Evolutionary conservation across 2,113 vertebrate genomes (phyloP).

Genomic region (Pedetes capensis): DNA sequence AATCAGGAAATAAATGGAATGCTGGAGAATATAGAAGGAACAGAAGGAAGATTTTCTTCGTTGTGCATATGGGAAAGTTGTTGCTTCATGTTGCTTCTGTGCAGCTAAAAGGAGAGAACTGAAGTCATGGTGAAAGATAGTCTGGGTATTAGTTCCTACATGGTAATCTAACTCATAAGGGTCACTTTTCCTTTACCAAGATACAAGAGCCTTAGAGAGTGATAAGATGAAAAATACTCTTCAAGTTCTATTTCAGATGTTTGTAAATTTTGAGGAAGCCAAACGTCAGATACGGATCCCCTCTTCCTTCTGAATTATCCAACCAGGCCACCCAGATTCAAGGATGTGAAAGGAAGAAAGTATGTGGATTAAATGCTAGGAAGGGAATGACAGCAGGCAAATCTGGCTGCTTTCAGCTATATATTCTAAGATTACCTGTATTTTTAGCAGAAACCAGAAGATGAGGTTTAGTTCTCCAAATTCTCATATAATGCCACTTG

Average conservation of each 20-base stretch:
- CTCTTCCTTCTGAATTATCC: slow-evolving; percentile 42
- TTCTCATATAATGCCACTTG: slow-evolving; percentile 6
- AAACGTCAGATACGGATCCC: neutral
- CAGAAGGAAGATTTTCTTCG: slow-evolving; percentile 46
- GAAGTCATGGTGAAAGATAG: slow-evolving; percentile 3
- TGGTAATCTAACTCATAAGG: slow-evolving; percentile 25
- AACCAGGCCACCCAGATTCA: neutral
- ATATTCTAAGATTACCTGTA: neutral
- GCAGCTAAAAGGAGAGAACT: neutral
- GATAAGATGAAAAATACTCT: slow-evolving; percentile 15
- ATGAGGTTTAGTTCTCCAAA: slow-evolving; percentile 25
- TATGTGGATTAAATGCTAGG: neutral
- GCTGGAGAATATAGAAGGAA: neutral
- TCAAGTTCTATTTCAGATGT: slow-evolving; percentile 25
- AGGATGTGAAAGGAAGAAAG: neutral
- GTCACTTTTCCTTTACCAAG: slow-evolving; percentile 29
- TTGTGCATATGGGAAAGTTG: slow-evolving; percentile 17
- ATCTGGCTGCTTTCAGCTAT: neutral
- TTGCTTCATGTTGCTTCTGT: neutral
- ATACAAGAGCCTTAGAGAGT: neutral
- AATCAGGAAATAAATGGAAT: slow-evolving; percentile 54
- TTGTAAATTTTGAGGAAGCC: slow-evolving; percentile 45
- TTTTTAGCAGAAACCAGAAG: slow-evolving; percentile 39
- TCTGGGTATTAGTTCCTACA: neutral
- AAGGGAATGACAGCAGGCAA: neutral